phyloP scores from a whole-genome alignment of 2,888 invertebrate species.

The Scelioninae gen. 1 region DNA sequence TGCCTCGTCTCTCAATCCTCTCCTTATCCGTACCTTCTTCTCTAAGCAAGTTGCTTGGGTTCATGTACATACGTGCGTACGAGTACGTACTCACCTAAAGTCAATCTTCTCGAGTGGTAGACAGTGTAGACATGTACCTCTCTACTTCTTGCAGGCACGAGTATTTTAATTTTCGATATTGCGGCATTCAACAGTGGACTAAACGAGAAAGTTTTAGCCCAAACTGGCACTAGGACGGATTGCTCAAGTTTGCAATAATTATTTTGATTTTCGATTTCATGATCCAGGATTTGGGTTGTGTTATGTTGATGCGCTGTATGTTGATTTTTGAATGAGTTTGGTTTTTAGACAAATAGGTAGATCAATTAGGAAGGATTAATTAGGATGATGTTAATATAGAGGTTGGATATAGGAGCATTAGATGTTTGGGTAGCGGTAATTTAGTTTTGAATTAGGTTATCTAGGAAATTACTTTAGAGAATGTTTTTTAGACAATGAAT shows the following conservation, averaged over 20 bases:
- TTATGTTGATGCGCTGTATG: slow-evolving; percentile 12
- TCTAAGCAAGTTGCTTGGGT: slow-evolving; percentile 36
- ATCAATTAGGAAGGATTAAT: slow-evolving; percentile 9
- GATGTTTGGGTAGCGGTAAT: background rate
- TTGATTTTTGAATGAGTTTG: slow-evolving; percentile 29
- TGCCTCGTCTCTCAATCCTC: slow-evolving; percentile 23
- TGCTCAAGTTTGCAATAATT: slow-evolving; percentile 6
- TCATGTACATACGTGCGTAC: slow-evolving; percentile 52
- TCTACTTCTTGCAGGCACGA: slow-evolving; percentile 23
- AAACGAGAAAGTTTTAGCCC: slow-evolving; percentile 1
- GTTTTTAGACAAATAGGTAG: slow-evolving; percentile 10
- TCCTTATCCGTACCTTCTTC: slow-evolving; percentile 38
- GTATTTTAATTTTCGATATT: slow-evolving; percentile 43
- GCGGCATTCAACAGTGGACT: background rate
- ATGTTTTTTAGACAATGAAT: too few species aligned
- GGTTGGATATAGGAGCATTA: background rate
- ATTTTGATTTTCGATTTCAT: slow-evolving; percentile 46
- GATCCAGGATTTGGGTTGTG: slow-evolving; percentile 10
- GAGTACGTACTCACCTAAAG: slow-evolving; percentile 64
- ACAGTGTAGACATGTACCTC: slow-evolving; percentile 57
- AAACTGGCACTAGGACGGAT: slow-evolving; percentile 27
- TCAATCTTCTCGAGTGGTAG: slow-evolving; percentile 70
- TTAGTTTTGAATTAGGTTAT: background rate
- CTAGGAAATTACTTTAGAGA: background rate
- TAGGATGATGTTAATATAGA: slow-evolving; percentile 3